Base-by-base conservation (phyloP, 2,888 invertebrate species). In the Apeira syringaria region DNA sequence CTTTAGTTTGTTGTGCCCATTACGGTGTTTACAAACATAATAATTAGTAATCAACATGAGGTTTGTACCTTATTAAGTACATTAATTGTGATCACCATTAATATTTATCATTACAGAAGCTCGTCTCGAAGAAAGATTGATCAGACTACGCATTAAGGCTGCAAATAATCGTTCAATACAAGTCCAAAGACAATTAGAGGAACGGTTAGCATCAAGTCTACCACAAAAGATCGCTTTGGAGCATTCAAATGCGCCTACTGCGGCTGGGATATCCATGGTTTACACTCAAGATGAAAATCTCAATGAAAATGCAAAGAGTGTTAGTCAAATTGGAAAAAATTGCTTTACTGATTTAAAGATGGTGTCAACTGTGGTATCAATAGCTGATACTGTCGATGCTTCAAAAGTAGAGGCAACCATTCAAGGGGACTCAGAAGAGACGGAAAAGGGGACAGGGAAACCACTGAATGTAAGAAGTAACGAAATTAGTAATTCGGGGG, bases 91-190 rank as follows among this genome's bases (percentile, higher is more conserved):
- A n/a, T n/a, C n/a, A n/a, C n/a, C n/a, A n/a, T 13, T 13, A 9
- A 6, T 30, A 20, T 32, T n/a, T 9, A 25, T 11, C 5, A 34
- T 27, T 17, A 26, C 68, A 83, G 83, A 79, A 50, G 53, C 59
- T 13, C 70, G 64, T 12, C 53, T 77, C 1, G 73, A 74, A 28
- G 68, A 68, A 26, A 69, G 74, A 53, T 61, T 70, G 12, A 37
- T 43, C 5, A 55, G 53, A 7, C 59, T 74, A 8, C 51, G 56
- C 6, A 50, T 56, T 7, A 76, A 66, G 55, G 45, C 38, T 10
- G 53, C 68, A 3, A 59, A 54, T 13, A 65, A 61, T 45, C 65
- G 66, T 38, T 56, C 60, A 3, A 74, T 72, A 1, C 74, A 74
- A 63, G 64, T 68, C 0, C 63, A 61, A 40, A 62, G 38, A 32